Evolutionary conservation across 1,140 invertebrate genomes (phyloP).

Genomic region (Cylas formicarius): DNA sequence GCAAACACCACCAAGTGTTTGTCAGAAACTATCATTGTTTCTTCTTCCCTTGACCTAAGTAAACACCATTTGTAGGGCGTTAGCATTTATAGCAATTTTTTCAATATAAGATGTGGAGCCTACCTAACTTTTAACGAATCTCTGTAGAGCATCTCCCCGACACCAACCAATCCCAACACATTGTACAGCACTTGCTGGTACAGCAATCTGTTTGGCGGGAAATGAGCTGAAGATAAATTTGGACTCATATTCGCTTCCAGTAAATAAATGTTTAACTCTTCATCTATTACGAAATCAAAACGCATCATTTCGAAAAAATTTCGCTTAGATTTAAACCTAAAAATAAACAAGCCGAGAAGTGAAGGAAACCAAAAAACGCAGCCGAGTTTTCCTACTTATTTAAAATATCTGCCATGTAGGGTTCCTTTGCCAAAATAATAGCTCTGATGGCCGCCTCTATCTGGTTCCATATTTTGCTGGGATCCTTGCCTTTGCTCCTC

Average conservation of each 20-base stretch:
- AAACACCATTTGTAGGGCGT: background rate
- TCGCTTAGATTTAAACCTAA: constrained; percentile 45
- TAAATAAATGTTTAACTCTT: constrained; percentile 77
- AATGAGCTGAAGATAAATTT: constrained; percentile 91
- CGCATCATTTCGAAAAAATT: constrained; percentile 94
- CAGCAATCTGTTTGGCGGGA: constrained; percentile 74
- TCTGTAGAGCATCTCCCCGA: constrained; percentile 49
- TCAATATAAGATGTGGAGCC: background rate
- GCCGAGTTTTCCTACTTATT: constrained; percentile 35
- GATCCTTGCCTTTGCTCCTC: constrained; percentile 59
- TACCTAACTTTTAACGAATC: constrained; percentile 24
- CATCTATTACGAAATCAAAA: constrained; percentile 89
- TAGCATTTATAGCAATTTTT: constrained; percentile 2
- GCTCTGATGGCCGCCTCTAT: constrained; percentile 70
- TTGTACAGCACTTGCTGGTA: constrained; percentile 93
- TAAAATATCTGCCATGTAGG: constrained; percentile 52
- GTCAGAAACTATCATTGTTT: constrained; percentile 64
- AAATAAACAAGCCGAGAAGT: constrained; percentile 7
- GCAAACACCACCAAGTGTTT: constrained; percentile 76
- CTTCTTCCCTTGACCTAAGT: constrained; percentile 42
- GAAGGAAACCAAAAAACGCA: too few species aligned
- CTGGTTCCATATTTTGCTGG: constrained; percentile 71
- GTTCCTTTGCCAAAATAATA: constrained; percentile 70
- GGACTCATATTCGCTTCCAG: constrained; percentile 99
- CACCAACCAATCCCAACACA: constrained; percentile 73